Conservation (phyloP, 2,888 invertebrate species). For the Alloplasta piceator region DNA sequence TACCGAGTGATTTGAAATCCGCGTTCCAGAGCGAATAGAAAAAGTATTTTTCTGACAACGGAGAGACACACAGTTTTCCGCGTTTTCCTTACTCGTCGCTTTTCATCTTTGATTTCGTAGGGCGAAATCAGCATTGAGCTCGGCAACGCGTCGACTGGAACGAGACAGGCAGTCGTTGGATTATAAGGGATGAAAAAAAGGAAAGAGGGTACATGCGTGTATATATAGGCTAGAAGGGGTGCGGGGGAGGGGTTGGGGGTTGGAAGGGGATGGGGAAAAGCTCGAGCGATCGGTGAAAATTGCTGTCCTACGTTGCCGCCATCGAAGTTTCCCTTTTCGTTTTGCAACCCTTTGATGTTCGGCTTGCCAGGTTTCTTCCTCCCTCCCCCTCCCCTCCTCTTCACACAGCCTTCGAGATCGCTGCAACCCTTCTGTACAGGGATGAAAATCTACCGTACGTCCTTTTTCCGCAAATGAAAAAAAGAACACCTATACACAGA, state of each 20-base stretch:
- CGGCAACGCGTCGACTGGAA: background rate
- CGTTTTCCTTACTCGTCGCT: background rate
- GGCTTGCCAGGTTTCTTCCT: background rate
- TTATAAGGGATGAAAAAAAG: constrained; percentile 6
- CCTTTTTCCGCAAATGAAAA: background rate
- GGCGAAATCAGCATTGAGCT: background rate
- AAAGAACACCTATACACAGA: background rate
- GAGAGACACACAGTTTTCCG: constrained; percentile 3
- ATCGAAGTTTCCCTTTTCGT: constrained; percentile 54
- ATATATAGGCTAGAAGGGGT: background rate
- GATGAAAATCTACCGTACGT: background rate
- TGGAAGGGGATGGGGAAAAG: constrained; percentile 29
- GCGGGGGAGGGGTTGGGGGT: background rate
- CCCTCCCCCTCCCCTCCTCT: background rate
- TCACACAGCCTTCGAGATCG: constrained; percentile 15
- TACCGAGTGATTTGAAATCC: too few relatives aligned
- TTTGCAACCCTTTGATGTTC: constrained; percentile 59
- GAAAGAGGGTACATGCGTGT: background rate
- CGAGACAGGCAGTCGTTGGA: constrained; percentile 6
- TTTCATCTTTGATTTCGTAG: constrained; percentile 41
- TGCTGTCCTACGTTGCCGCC: constrained; percentile 57
- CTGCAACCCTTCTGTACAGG: background rate
- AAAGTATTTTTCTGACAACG: too few relatives aligned
- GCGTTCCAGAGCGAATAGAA: too few relatives aligned
- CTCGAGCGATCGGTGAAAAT: constrained; percentile 69